These are phyloP conservation scores for Dasypolia templi DNA, from an alignment of 2,888 invertebrate species.

Conservation along the genomic window DNA sequence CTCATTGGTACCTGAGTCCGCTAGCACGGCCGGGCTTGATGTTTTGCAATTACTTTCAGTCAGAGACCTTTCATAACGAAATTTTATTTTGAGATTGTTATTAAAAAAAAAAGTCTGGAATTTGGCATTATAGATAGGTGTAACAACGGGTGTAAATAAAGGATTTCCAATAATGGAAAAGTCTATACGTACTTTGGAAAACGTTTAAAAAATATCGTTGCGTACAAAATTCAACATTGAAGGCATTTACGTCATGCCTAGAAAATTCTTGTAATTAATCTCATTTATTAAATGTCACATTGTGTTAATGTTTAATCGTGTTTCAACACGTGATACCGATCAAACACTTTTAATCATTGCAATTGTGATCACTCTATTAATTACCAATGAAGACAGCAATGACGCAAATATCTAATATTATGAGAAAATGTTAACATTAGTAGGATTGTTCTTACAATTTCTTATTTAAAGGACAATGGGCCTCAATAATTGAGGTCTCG, in stretches of 20 bases:
- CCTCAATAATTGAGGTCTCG: constrained; percentile 7
- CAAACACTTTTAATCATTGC: constrained; percentile 1
- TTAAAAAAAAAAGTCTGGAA: background rate
- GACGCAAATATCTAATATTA: constrained; percentile 41
- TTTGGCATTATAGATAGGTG: too few species aligned
- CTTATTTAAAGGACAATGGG: constrained; percentile 33
- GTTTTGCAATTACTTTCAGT: background rate
- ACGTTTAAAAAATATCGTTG: background rate
- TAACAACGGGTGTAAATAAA: background rate
- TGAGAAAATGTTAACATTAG: constrained; percentile 48
- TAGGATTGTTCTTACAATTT: constrained; percentile 34
- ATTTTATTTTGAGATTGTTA: background rate
- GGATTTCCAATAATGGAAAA: background rate
- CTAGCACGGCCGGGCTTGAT: background rate
- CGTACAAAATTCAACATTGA: background rate
- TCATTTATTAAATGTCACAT: background rate
- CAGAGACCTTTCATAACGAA: background rate
- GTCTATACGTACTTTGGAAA: background rate
- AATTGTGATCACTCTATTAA: constrained; percentile 35
- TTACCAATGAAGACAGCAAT: constrained; percentile 20
- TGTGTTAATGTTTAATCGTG: background rate
- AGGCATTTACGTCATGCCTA: background rate
- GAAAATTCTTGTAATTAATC: constrained; percentile 15
- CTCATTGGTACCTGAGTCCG: background rate
- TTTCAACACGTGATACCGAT: constrained; percentile 27